Percentiles rank a stretch among this genome's conserved stretches.
phyloP scores from a whole-genome alignment of 2,888 invertebrate species.

The Parasteatoda lunata region DNA sequence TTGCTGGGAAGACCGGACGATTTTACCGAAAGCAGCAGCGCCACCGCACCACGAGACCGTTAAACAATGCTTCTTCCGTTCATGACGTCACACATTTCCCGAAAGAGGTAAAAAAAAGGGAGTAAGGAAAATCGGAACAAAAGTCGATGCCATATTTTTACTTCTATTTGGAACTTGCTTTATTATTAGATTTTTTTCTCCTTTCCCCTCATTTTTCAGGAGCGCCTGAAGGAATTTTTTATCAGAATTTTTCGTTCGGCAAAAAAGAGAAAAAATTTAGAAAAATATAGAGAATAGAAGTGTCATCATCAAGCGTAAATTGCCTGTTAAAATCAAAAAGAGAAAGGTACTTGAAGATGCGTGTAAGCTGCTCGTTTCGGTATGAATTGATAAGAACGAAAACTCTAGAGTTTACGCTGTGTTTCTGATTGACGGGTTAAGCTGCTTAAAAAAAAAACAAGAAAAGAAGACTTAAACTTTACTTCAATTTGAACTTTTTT shows the following conservation, averaged over 20 bases:
- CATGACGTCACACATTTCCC: slow-evolving; percentile 37
- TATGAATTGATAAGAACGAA: slow-evolving; percentile 20
- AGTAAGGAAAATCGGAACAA: slow-evolving; percentile 37
- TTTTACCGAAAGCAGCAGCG: slow-evolving; percentile 27
- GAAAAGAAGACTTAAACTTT: too few relatives aligned
- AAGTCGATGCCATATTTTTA: slow-evolving; percentile 63
- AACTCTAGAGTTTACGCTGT: slow-evolving; percentile 1
- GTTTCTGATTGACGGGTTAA: not conserved
- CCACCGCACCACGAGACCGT: slow-evolving; percentile 19
- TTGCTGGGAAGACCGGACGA: slow-evolving; percentile 8
- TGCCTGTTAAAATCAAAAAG: slow-evolving; percentile 45
- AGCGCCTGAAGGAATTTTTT: slow-evolving; percentile 30
- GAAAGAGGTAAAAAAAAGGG: slow-evolving; percentile 24
- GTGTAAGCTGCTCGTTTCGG: slow-evolving; percentile 19
- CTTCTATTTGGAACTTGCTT: slow-evolving; percentile 36
- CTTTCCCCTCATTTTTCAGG: slow-evolving; percentile 48
- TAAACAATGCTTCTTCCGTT: slow-evolving; percentile 39
- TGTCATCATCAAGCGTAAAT: slow-evolving; percentile 57
- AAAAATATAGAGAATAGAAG: slow-evolving; percentile 33
- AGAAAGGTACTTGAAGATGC: not conserved
- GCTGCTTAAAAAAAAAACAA: not conserved
- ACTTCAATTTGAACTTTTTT: too few relatives aligned
- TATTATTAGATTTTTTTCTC: not conserved
- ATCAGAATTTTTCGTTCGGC: not conserved
- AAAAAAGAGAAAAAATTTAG: not conserved